These are phyloP conservation scores for Zoanthus gigantus DNA, from an alignment of 92 coral and sea anemone genomes.

Conservation along the genomic window DNA sequence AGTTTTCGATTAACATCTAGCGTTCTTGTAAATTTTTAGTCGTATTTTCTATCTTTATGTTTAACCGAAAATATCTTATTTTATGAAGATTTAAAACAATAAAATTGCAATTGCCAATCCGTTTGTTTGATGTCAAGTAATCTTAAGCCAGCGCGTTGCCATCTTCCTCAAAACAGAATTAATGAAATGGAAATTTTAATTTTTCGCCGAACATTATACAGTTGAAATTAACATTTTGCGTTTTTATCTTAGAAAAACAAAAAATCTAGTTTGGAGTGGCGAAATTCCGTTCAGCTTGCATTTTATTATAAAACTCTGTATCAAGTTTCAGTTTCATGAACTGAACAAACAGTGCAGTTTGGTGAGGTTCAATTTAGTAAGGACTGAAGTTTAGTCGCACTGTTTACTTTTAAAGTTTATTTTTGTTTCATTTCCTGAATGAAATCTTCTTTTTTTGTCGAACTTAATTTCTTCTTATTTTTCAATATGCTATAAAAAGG, in stretches of 20 bases:
- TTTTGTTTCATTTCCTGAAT: constrained; percentile 16
- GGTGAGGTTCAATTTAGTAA: neutral
- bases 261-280: neutral
- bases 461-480: neutral
- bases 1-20: too few relatives aligned
- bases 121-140: too few relatives aligned
- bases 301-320: neutral
- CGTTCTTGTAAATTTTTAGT: too few relatives aligned
- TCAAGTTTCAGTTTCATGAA: constrained; percentile 7
- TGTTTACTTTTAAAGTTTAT: constrained; percentile 2
- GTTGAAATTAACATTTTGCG: neutral
- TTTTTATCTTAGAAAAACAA: neutral
- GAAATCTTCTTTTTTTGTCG: neutral
- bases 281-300: too few relatives aligned
- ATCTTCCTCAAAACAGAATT: neutral
- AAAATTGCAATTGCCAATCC: too few relatives aligned
- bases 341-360: constrained; percentile 5
- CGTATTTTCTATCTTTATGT: too few relatives aligned
- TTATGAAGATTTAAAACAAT: too few relatives aligned
- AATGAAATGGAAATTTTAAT: neutral
- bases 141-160: too few relatives aligned
- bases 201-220: neutral
- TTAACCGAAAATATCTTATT: too few relatives aligned
- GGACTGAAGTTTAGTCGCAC: neutral
- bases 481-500: neutral